phyloP scores from a whole-genome alignment of 2,888 invertebrate species.

The Melangyna quadrimaculata region DNA sequence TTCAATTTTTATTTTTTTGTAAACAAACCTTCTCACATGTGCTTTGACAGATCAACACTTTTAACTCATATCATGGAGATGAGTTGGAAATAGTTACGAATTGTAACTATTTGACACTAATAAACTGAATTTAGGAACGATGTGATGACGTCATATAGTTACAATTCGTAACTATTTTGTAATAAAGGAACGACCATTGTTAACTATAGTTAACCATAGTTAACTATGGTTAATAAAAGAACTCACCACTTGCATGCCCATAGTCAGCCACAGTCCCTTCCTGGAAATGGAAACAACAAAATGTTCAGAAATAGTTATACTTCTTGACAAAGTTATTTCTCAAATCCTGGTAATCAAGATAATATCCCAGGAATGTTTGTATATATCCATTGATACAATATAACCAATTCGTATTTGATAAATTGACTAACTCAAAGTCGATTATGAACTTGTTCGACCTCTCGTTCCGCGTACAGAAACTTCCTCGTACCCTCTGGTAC shows the following conservation, averaged over 20 bases:
- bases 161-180: no score
- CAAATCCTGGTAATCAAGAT: constrained; percentile 6
- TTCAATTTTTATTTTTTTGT: no score
- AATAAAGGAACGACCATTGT: no score
- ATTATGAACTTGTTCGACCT: constrained; percentile 23
- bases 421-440: constrained; percentile 12
- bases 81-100: no score
- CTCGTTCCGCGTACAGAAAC: neutral
- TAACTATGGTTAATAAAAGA: no score
- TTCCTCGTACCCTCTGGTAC: neutral
- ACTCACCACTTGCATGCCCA: neutral
- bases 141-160: no score
- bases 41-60: no score
- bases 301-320: neutral
- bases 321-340: constrained; percentile 7
- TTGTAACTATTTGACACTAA: no score
- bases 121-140: no score
- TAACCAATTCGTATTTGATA: constrained; percentile 18
- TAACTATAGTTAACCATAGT: no score
- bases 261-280: neutral
- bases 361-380: neutral
- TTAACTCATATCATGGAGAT: no score
- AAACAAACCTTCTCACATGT: no score
- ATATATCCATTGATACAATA: neutral
- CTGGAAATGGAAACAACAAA: neutral